phyloP scores from a whole-genome alignment of 2,797 vertebrate species.

The Petrocephalus schoutedeni region DNA sequence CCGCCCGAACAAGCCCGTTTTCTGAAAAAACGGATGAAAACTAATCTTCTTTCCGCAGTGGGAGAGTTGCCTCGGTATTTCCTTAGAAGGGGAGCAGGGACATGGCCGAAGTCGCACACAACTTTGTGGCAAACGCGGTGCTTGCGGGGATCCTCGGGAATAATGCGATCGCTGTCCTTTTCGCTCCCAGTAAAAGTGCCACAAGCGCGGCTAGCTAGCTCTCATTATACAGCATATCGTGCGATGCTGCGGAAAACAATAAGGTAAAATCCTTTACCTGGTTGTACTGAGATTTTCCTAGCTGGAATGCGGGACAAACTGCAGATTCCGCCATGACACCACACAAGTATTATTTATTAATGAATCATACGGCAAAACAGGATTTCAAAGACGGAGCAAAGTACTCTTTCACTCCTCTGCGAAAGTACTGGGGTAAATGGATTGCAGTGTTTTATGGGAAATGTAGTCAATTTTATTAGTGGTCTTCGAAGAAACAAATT shows the following conservation, averaged over 20 bases:
- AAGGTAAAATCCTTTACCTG: constrained; percentile 63
- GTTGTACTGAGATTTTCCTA: constrained; percentile 75
- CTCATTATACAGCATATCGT: neutral
- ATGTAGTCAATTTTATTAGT: neutral
- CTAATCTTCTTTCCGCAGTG: neutral
- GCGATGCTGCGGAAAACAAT: neutral
- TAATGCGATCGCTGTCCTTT: neutral
- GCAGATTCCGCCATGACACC: constrained; percentile 60
- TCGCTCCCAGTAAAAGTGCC: neutral
- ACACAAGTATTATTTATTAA: constrained; percentile 52
- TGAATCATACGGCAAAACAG: constrained; percentile 49
- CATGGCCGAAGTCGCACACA: neutral
- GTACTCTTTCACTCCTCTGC: neutral
- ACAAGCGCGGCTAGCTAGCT: neutral
- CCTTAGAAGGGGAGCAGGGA: neutral
- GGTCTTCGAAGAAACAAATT: neutral
- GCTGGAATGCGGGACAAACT: constrained; percentile 63
- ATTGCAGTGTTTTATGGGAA: neutral
- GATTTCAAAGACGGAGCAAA: constrained; percentile 19
- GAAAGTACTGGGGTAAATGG: neutral
- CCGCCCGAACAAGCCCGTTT: neutral
- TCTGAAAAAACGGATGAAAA: neutral
- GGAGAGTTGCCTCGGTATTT: neutral
- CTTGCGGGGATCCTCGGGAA: neutral
- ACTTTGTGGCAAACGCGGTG: neutral